These are phyloP conservation scores for Poeciliopsis infans DNA, from an alignment of 2,797 vertebrate species.

Conservation along the genomic window DNA sequence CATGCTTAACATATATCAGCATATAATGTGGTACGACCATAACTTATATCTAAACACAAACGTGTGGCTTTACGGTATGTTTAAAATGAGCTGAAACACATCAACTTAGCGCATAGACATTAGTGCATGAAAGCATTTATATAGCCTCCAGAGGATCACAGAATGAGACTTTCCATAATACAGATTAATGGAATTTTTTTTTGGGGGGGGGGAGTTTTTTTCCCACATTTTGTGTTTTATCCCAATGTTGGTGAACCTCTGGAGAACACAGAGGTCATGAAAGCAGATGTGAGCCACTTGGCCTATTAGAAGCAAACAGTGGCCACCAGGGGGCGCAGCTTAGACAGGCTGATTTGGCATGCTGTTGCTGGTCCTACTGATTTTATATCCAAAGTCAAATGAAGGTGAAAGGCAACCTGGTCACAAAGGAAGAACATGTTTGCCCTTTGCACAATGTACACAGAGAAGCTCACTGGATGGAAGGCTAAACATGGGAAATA, in stretches of 20 bases:
- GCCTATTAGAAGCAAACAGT: constrained; percentile 22
- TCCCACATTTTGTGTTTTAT: background rate
- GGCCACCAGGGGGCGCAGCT: constrained; percentile 64
- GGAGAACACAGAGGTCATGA: constrained; percentile 9
- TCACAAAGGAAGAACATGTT: constrained; percentile 15
- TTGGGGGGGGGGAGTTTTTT: no score
- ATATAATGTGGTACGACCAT: background rate
- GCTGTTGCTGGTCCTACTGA: constrained; percentile 9
- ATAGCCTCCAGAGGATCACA: background rate
- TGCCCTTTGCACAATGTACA: background rate
- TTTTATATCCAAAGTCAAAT: constrained; percentile 70
- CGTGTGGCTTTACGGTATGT: background rate
- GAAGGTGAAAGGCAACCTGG: constrained; percentile 69
- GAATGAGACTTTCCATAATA: background rate
- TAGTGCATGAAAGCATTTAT: background rate
- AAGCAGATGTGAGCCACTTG: constrained; percentile 27
- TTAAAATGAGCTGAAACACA: background rate
- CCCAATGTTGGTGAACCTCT: constrained; percentile 6
- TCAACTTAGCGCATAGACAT: background rate
- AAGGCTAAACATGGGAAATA: background rate
- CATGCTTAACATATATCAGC: background rate
- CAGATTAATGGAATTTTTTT: no score
- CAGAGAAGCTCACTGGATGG: background rate
- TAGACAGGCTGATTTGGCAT: constrained; percentile 22
- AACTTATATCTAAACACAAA: background rate